Evolutionary conservation across 2,113 vertebrate genomes (phyloP).

Genomic region (Xenopus laevis): DNA sequence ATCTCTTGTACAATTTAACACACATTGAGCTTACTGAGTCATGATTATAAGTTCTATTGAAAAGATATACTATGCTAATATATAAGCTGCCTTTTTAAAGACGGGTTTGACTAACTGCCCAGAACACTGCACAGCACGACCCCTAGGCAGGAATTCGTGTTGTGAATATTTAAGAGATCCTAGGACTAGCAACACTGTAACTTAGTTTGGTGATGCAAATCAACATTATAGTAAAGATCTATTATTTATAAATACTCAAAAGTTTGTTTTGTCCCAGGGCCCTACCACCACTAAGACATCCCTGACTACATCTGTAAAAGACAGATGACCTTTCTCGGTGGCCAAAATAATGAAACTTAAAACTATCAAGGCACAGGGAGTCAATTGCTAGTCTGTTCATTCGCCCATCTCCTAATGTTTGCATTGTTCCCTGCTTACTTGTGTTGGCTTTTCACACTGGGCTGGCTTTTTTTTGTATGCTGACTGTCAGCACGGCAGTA

Average conservation of each 20-base stretch:
- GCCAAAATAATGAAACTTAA: neutral
- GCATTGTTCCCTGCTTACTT: constrained; percentile 24
- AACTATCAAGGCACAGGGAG: neutral
- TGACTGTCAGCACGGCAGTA: constrained; percentile 29
- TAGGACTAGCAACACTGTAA: too few species aligned
- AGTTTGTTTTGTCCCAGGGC: neutral
- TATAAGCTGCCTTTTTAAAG: too few species aligned
- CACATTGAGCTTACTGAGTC: too few species aligned
- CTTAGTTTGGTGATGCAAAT: too few species aligned
- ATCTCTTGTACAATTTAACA: too few species aligned
- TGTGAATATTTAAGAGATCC: too few species aligned
- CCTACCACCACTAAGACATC: neutral
- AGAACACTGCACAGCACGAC: too few species aligned
- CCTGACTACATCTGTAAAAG: neutral
- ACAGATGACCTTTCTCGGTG: neutral
- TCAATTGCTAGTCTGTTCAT: neutral
- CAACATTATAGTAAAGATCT: too few species aligned
- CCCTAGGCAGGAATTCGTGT: too few species aligned
- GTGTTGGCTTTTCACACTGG: constrained; percentile 29
- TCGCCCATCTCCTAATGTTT: constrained; percentile 19
- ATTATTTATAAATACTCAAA: neutral
- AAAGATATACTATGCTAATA: too few species aligned
- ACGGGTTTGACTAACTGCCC: too few species aligned
- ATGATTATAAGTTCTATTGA: too few species aligned
- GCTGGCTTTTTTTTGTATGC: constrained; percentile 24